phyloP scores from a whole-genome alignment of 2,113 vertebrate species.

The Anas platyrhynchos region DNA sequence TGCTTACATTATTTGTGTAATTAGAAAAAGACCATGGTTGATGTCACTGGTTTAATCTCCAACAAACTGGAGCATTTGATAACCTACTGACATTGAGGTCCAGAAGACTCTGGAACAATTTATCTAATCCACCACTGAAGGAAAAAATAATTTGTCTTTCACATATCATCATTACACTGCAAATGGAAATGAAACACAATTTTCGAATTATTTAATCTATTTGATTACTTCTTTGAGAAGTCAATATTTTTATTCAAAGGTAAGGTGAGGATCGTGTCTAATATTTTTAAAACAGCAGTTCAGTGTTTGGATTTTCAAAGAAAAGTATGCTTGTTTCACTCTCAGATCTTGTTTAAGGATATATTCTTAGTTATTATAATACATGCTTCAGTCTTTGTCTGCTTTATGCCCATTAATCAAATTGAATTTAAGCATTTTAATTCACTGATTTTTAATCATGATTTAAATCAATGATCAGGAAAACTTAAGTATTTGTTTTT shows the following conservation, averaged over 20 bases:
- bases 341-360: not conserved
- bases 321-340: not conserved
- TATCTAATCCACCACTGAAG: not conserved
- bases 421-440: not conserved
- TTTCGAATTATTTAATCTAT: not conserved
- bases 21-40: constrained; percentile 44
- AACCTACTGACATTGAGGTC: constrained; percentile 14
- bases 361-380: not conserved
- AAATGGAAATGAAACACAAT: not conserved
- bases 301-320: not conserved
- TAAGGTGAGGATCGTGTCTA: not conserved
- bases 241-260: not conserved
- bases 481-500: not conserved
- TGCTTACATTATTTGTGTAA: constrained; percentile 53
- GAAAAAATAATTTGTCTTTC: not conserved
- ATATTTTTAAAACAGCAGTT: not conserved
- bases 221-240: not conserved
- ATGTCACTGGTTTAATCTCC: constrained; percentile 54
- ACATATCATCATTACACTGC: not conserved
- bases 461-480: not conserved
- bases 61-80: constrained; percentile 1
- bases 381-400: not conserved
- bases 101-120: not conserved
- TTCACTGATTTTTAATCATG: not conserved
- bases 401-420: not conserved